A percentile compares a stretch with the other conserved stretches of the same genome.
phyloP scores from a whole-genome alignment of 2,113 vertebrate species.

The Amphilophus citrinellus region DNA sequence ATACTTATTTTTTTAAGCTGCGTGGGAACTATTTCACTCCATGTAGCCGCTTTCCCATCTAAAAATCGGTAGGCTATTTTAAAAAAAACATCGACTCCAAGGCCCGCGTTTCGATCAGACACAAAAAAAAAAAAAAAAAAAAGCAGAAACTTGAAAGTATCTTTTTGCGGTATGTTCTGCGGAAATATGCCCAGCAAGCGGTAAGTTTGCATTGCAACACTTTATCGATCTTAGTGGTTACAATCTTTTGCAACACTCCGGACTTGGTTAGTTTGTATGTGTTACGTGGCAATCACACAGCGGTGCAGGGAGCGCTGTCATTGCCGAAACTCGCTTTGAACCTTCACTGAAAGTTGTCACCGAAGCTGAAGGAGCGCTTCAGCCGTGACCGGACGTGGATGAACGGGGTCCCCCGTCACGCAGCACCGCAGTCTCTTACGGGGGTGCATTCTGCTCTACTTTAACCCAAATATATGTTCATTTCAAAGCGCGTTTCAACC shows the following conservation, averaged over 20 bases:
- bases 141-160: neutral
- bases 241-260: conserved; percentile 30
- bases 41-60: conserved; percentile 32
- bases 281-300: conserved; percentile 86
- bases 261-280: conserved; percentile 70
- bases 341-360: conserved; percentile 49
- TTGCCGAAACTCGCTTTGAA: conserved; percentile 21
- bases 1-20: neutral
- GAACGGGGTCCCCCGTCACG: fast-evolving
- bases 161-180: neutral
- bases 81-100: neutral
- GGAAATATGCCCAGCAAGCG: fast-evolving
- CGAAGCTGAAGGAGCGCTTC: too few species aligned
- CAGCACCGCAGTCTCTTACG: fast-evolving
- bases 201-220: neutral
- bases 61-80: conserved; percentile 20
- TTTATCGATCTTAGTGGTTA: neutral
- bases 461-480: neutral
- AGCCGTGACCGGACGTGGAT: neutral
- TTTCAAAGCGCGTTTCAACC: conserved; percentile 17
- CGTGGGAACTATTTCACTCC: neutral
- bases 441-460: neutral
- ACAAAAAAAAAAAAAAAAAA: neutral
- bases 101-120: neutral
- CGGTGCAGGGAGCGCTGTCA: conserved; percentile 70